Conservation (phyloP, 2,797 vertebrate genomes). For the Micromesistius poutassou region DNA sequence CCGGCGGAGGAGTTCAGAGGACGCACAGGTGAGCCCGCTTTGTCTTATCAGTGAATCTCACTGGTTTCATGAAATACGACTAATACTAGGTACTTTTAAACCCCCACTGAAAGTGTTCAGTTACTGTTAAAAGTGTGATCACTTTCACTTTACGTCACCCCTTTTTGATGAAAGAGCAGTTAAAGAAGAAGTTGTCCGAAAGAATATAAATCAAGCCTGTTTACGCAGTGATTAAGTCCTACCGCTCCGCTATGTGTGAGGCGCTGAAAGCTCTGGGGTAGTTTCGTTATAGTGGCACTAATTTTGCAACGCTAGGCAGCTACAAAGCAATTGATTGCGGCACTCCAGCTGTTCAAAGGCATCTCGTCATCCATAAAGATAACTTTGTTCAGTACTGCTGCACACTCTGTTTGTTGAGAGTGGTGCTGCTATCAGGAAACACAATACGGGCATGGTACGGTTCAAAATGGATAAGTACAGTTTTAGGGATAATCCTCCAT, state of each 20-base stretch:
- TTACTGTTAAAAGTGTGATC: neutral
- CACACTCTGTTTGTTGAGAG: neutral
- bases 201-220: neutral
- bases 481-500: neutral
- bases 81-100: neutral
- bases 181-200: neutral
- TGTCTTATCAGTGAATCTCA: neutral
- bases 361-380: neutral
- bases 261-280: neutral
- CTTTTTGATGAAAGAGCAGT: neutral
- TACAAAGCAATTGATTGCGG: neutral
- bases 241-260: neutral
- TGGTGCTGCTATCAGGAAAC: neutral
- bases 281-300: neutral
- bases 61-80: neutral
- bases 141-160: neutral
- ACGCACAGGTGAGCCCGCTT: constrained; percentile 59
- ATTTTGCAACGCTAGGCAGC: neutral
- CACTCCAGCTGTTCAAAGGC: neutral
- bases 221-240: neutral
- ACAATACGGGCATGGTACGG: neutral
- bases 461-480: neutral
- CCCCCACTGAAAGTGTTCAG: neutral
- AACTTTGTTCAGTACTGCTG: neutral
- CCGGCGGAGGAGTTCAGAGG: constrained; percentile 54